A percentile compares a stretch with the other conserved stretches of the same genome.
phyloP scores from a whole-genome alignment of 2,113 vertebrate species.

The Regulus satrapa region DNA sequence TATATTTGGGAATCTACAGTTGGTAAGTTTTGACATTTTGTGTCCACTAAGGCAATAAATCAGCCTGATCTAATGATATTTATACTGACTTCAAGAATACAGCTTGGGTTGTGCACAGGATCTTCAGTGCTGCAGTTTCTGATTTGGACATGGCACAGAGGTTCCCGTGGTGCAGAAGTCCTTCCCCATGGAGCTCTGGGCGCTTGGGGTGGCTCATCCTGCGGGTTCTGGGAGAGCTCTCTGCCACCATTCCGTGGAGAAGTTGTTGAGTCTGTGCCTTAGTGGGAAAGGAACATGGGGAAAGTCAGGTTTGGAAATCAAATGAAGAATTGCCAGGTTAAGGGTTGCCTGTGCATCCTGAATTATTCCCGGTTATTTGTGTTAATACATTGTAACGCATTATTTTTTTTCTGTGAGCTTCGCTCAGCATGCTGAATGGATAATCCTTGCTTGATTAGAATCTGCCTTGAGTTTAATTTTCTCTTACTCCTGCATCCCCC shows the following conservation, averaged over 20 bases:
- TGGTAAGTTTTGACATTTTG: neutral
- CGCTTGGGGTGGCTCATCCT: neutral
- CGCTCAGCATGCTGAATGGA: fast-evolving
- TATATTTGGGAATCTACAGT: neutral
- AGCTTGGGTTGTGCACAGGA: neutral
- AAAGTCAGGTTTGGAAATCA: neutral
- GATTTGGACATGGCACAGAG: fast-evolving
- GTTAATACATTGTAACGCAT: fast-evolving
- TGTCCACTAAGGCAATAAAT: neutral
- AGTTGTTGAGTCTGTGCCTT: neutral
- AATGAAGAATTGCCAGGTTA: neutral
- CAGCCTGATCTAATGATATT: neutral
- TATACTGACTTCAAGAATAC: neutral
- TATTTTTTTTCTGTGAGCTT: neutral
- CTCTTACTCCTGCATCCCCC: neutral
- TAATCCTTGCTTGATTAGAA: neutral
- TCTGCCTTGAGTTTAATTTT: neutral
- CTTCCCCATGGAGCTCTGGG: fast-evolving
- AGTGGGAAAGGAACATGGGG: neutral
- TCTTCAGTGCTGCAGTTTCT: neutral
- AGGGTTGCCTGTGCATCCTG: neutral
- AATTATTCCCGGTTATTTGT: neutral
- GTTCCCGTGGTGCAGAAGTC: fast-evolving
- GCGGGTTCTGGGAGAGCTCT: fast-evolving
- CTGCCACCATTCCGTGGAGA: fast-evolving